These are phyloP conservation scores for Ctenoplectra terminalis DNA, from an alignment of 1,140 invertebrate species.

Conservation along the genomic window DNA sequence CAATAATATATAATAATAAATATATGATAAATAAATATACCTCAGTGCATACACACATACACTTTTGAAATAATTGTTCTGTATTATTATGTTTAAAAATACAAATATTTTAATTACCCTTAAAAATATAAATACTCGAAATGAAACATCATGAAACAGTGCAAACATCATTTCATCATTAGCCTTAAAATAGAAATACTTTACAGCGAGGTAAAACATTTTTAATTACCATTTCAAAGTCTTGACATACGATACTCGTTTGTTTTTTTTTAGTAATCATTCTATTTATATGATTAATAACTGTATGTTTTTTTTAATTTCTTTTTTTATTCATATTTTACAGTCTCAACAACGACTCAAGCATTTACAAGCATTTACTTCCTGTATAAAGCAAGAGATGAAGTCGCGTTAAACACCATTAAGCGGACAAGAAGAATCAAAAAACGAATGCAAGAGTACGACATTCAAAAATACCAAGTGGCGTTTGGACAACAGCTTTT, in stretches of 20 bases:
- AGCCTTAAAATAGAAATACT: no score
- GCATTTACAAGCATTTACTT: slow-evolving; percentile 96
- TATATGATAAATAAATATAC: no score
- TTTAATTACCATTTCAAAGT: no score
- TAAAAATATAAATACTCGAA: no score
- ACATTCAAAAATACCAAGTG: background rate
- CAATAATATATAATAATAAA: background rate
- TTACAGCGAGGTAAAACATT: no score
- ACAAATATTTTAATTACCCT: no score
- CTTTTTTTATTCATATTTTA: no score
- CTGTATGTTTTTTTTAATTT: background rate
- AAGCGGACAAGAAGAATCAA: background rate
- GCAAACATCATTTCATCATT: no score
- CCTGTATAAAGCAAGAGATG: slow-evolving; percentile 96
- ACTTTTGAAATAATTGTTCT: background rate
- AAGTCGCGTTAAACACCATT: slow-evolving; percentile 82
- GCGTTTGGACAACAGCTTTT: no score
- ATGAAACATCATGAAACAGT: no score
- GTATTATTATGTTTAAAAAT: background rate
- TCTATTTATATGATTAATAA: background rate
- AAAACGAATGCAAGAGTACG: background rate
- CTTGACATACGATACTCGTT: no score
- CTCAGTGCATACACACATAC: background rate
- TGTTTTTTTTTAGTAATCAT: background rate
- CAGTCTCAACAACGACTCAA: slow-evolving; percentile 92